Conservation (phyloP, 2,888 invertebrate species). For the Chamaedrilus cognettii region DNA sequence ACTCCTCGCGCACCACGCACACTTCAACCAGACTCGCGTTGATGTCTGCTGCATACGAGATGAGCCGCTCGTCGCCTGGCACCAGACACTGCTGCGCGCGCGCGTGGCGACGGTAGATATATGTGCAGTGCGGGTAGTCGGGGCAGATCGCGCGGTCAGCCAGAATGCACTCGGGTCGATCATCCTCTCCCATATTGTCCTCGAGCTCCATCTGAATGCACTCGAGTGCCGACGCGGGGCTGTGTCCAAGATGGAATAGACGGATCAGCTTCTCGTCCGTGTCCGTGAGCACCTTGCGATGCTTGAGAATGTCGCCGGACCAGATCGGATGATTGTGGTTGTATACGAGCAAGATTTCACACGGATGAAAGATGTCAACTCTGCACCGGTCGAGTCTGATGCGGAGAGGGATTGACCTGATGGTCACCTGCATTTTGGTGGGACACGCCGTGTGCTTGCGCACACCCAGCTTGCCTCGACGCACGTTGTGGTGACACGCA, state of each 20-base stretch:
- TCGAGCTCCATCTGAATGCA: constrained; percentile 7
- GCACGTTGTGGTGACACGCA: constrained; percentile 7
- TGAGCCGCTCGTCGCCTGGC: neutral
- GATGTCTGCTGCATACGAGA: neutral
- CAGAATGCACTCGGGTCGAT: neutral
- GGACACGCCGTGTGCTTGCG: constrained; percentile 7
- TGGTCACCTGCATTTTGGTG: neutral
- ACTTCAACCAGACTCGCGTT: neutral
- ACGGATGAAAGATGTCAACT: no score
- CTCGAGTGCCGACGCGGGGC: neutral
- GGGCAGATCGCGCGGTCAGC: constrained; percentile 7
- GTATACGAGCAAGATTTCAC: neutral
- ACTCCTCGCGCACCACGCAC: neutral
- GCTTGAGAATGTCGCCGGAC: neutral
- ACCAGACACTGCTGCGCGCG: neutral
- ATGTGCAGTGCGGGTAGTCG: neutral
- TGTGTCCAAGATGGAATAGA: constrained; percentile 6
- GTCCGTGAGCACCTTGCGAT: neutral
- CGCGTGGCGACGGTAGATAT: neutral
- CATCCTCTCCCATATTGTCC: neutral
- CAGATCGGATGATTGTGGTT: constrained; percentile 7
- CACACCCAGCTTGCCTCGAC: neutral
- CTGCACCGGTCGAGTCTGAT: no score
- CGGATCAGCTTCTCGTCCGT: neutral
- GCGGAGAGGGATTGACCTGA: no score